Conservation (phyloP, 2,113 vertebrate species). For the Pseudorasbora parva region DNA sequence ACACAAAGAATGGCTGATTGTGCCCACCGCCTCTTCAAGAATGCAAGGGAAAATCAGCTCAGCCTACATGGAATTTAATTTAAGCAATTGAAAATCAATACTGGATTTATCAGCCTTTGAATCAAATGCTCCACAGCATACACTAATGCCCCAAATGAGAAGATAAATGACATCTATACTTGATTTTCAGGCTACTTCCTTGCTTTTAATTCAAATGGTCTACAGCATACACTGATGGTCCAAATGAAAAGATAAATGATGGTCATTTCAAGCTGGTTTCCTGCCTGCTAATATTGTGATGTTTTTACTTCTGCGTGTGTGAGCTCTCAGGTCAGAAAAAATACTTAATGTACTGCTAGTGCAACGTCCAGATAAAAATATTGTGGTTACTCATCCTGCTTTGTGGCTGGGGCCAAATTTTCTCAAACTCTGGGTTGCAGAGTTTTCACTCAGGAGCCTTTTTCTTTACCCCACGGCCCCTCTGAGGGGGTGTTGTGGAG, state of each 20-base stretch:
- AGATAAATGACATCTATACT: constrained; percentile 18
- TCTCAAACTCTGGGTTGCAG: no score
- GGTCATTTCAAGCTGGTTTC: constrained; percentile 34
- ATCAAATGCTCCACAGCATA: constrained; percentile 40
- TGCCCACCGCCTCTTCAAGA: constrained; percentile 19
- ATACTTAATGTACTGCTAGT: not conserved
- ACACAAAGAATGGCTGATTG: constrained; percentile 49
- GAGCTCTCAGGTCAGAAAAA: not conserved
- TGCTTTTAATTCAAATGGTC: constrained; percentile 21
- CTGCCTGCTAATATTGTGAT: constrained; percentile 3
- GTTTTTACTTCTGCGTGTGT: not conserved
- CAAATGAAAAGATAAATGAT: constrained; percentile 20
- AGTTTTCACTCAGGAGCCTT: no score
- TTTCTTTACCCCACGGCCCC: no score
- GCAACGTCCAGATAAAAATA: not conserved
- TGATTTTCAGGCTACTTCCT: constrained; percentile 38
- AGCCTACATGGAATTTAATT: constrained; percentile 34
- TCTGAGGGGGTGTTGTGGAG: no score
- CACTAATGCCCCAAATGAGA: constrained; percentile 38
- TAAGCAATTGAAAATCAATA: constrained; percentile 39
- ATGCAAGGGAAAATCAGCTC: constrained; percentile 36
- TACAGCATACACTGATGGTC: constrained; percentile 11
- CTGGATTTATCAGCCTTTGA: constrained; percentile 29
- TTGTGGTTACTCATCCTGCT: not conserved
- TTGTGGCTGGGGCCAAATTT: not conserved